Evolutionary conservation across 2,113 vertebrate genomes (phyloP).

Genomic region (Psilopsiagon aymara): DNA sequence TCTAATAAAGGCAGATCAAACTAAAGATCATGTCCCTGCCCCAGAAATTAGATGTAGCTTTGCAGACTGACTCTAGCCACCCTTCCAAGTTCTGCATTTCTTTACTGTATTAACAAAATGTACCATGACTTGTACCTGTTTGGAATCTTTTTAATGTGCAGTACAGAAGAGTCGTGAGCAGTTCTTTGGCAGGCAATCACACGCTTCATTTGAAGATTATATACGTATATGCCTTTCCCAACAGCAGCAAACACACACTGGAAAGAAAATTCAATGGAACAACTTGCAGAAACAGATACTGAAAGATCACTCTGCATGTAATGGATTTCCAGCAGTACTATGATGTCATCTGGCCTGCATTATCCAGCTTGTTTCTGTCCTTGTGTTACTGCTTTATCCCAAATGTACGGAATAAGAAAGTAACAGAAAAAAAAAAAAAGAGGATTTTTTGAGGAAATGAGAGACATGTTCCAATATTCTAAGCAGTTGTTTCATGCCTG

Average conservation of each 20-base stretch:
- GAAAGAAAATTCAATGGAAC: constrained; percentile 47
- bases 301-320: constrained; percentile 3
- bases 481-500: not conserved
- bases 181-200: constrained; percentile 90
- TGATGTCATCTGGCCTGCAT: not conserved
- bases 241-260: constrained; percentile 90
- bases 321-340: constrained; percentile 32
- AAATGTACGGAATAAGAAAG: not conserved
- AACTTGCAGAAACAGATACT: constrained; percentile 45
- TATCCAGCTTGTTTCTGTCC: not conserved
- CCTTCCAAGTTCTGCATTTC: not conserved
- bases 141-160: constrained; percentile 83
- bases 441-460: not conserved
- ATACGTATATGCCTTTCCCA: constrained; percentile 92
- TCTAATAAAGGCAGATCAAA: not conserved
- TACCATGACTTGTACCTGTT: constrained; percentile 73
- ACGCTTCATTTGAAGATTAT: constrained; percentile 83
- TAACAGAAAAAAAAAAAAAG: not conserved
- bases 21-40: not conserved
- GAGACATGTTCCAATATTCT: not conserved
- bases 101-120: not conserved
- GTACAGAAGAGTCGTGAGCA: constrained; percentile 91
- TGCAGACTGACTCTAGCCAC: not conserved
- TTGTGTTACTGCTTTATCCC: not conserved
- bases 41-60: not conserved